phyloP scores from a whole-genome alignment of 2,113 vertebrate species.

The Theristicus caerulescens region DNA sequence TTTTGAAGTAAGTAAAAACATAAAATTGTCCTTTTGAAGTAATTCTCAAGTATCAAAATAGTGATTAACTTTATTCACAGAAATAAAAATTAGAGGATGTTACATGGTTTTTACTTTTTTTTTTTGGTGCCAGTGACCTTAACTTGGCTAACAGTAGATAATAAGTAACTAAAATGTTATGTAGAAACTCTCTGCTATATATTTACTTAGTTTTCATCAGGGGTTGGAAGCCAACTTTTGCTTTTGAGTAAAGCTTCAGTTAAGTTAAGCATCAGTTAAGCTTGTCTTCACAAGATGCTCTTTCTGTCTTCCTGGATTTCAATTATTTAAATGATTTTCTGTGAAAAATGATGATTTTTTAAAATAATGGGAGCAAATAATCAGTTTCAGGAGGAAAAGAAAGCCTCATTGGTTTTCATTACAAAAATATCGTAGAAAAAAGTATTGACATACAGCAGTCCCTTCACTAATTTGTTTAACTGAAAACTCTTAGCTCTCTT shows the following conservation, averaged over 20 bases:
- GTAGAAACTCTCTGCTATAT: background rate
- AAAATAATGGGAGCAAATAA: background rate
- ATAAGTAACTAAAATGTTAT: background rate
- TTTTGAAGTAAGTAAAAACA: constrained; percentile 85
- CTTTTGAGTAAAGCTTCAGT: background rate
- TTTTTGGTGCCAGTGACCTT: background rate
- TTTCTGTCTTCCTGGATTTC: background rate
- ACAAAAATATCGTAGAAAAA: background rate
- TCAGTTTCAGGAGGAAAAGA: background rate
- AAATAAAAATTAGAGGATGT: background rate
- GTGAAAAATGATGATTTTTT: background rate
- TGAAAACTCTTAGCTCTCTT: background rate
- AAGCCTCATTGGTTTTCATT: background rate
- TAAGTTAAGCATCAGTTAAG: too few relatives aligned
- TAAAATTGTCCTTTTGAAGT: background rate
- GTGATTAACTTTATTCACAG: background rate
- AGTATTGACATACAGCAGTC: background rate
- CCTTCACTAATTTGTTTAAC: background rate
- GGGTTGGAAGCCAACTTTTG: background rate
- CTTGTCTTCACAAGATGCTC: background rate
- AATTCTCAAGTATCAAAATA: background rate
- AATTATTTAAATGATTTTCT: background rate
- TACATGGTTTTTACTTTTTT: background rate
- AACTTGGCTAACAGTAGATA: background rate
- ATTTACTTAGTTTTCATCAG: background rate